Base-by-base conservation (phyloP, 2,888 invertebrate genomes). In the Hartigia nigra region DNA sequence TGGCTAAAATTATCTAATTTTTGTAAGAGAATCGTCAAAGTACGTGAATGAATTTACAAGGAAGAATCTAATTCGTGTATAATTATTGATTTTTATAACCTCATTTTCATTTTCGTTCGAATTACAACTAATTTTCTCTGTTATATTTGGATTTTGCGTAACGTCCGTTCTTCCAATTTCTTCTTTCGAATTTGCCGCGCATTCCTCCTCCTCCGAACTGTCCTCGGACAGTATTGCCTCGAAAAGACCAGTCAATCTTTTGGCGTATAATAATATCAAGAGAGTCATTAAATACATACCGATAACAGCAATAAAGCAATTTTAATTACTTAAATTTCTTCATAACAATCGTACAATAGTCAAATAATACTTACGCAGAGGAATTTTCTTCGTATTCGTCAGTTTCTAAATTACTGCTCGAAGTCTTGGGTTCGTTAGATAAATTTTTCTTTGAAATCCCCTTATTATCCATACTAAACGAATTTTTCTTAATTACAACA, bases 1-100 rank as follows among this genome's bases (percentile, higher is more conserved):
- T 92, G 79, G 95, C 94, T 86, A 96, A 88, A 81, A 96, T 92
- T 74, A 93, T 92, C 94, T 95, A 84, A 3, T 72, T 31, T 72
- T 72, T 72, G 31, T 5, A 9, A 34, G 23, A 31, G 72, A 14
- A 31, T 72, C 32, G 23, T 23, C 23, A 55, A 55, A 9, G 23
- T 55, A 55, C 2, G 2, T 0, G 4, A 9, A 55, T 9, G 1
- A 14, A 32, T 34, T 72, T 34, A 9, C 31, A 2, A 72, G 9
- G 11, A 11, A 72, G 31, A 72, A 23, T 72, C 72, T 72, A 34
- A 14, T 14, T 76, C 23, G 9, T 0, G 14, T 55, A 23, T 55
- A 23, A 55, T 9, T 39, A 39, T 39, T 55, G 55, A 55, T 55
- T 55, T 55, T 55, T 2, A 55, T 55, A 55, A 55, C 55, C 55